phyloP scores from a whole-genome alignment of 2,888 invertebrate genomes.

The Ichneumoninae sp. region DNA sequence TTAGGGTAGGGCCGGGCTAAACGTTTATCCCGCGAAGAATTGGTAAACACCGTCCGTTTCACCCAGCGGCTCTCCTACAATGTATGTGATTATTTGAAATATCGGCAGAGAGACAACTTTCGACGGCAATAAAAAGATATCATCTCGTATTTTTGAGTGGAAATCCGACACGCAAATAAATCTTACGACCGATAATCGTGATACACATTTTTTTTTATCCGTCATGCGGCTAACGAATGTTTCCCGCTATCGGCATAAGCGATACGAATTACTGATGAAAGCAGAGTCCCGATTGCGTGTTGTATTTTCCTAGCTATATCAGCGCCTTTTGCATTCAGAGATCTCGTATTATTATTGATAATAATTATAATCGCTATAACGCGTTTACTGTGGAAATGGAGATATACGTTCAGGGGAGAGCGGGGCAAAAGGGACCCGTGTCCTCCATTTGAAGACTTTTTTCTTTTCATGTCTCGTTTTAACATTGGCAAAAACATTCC shows the following conservation, averaged over 20 bases:
- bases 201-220: conserved; percentile 27
- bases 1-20: not conserved
- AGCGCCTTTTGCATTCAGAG: not conserved
- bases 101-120: not conserved
- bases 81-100: not conserved
- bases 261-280: conserved; percentile 51
- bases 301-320: not conserved
- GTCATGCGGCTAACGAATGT: conserved; percentile 24
- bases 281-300: conserved; percentile 49
- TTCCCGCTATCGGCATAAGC: conserved; percentile 11
- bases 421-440: not conserved
- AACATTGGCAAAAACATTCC: too few relatives aligned
- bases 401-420: not conserved
- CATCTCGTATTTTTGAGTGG: not conserved
- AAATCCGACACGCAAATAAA: conserved; percentile 13
- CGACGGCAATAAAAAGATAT: not conserved
- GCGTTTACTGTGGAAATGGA: not conserved
- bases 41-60: not conserved
- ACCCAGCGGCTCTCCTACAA: not conserved
- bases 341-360: conserved; percentile 27
- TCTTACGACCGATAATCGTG: conserved; percentile 5
- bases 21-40: not conserved
- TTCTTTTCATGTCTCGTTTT: too few relatives aligned
- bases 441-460: not conserved
- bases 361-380: not conserved